These are phyloP conservation scores for Azorinus chamasolen DNA, from an alignment of 2,888 invertebrate genomes.

Conservation along the genomic window DNA sequence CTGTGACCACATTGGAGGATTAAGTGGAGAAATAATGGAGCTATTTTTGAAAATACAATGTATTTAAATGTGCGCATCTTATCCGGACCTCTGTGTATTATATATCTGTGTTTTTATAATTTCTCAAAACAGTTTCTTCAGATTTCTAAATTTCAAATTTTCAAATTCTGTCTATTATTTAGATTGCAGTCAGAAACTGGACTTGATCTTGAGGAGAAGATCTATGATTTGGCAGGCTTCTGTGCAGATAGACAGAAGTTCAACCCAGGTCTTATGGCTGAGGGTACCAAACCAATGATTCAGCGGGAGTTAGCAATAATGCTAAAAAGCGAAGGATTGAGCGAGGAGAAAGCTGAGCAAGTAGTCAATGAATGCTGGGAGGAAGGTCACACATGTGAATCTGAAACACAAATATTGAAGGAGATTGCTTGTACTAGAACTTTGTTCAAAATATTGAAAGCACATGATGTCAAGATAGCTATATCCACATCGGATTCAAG, in stretches of 20 bases:
- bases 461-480: slow-evolving; percentile 86
- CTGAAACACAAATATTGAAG: slow-evolving; percentile 76
- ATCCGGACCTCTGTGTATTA: too few species aligned
- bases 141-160: too few species aligned
- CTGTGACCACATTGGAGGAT: too few species aligned
- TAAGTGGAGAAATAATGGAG: too few species aligned
- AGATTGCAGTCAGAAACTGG: slow-evolving; percentile 83
- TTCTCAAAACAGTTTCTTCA: too few species aligned
- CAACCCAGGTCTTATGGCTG: slow-evolving; percentile 86
- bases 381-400: slow-evolving; percentile 80
- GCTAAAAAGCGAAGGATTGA: slow-evolving; percentile 78
- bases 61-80: too few species aligned
- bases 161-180: not conserved
- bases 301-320: slow-evolving; percentile 73
- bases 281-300: slow-evolving; percentile 83
- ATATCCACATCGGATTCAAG: slow-evolving; percentile 87
- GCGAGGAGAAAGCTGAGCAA: slow-evolving; percentile 59
- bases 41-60: too few species aligned
- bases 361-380: slow-evolving; percentile 81
- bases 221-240: slow-evolving; percentile 86
- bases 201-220: slow-evolving; percentile 81
- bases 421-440: slow-evolving; percentile 85
- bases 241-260: slow-evolving; percentile 81
- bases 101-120: too few species aligned
- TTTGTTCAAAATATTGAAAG: slow-evolving; percentile 85